Percentiles rank a stretch among this genome's conserved stretches.
Evolutionary conservation across 2,888 invertebrate species (phyloP).

Genomic region (Teleiodes luculella): DNA sequence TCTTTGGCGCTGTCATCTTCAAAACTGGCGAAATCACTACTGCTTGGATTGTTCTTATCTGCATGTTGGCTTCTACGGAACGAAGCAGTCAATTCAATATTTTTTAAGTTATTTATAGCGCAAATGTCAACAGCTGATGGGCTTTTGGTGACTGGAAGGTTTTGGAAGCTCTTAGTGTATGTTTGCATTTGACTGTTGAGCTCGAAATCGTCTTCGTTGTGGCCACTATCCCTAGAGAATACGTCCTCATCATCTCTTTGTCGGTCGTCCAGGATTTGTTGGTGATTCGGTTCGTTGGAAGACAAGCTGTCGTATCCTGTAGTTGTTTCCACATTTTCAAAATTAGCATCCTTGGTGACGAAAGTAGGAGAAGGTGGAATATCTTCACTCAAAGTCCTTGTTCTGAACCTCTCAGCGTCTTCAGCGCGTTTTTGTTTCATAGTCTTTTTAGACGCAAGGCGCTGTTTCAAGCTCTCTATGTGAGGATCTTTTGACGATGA

Average conservation of each 20-base stretch:
- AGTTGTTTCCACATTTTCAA: slow-evolving; percentile 69
- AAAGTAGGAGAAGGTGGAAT: slow-evolving; percentile 72
- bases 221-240: slow-evolving; percentile 78
- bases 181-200: slow-evolving; percentile 79
- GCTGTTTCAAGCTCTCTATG: slow-evolving; percentile 59
- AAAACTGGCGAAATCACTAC: slow-evolving; percentile 68
- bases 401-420: slow-evolving; percentile 86
- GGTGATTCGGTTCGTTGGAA: slow-evolving; percentile 64
- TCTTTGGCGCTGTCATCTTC: slow-evolving; percentile 80
- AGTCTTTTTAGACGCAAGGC: slow-evolving; percentile 66
- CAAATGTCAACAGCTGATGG: slow-evolving; percentile 68
- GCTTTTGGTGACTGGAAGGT: slow-evolving; percentile 69
- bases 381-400: slow-evolving; percentile 82
- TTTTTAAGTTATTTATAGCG: slow-evolving; percentile 68
- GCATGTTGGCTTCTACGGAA: slow-evolving; percentile 42
- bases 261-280: slow-evolving; percentile 51
- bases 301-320: slow-evolving; percentile 72
- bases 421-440: slow-evolving; percentile 79
- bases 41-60: slow-evolving; percentile 50
- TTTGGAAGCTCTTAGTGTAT: slow-evolving; percentile 75
- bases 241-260: slow-evolving; percentile 46
- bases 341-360: slow-evolving; percentile 64
- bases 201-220: slow-evolving; percentile 86
- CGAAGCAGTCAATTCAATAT: slow-evolving; percentile 66
- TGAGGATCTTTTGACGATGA: slow-evolving; percentile 44